Conservation (phyloP, 35 echinoderm and acorn worm genomes). For the Apostichopus parvimensis region DNA sequence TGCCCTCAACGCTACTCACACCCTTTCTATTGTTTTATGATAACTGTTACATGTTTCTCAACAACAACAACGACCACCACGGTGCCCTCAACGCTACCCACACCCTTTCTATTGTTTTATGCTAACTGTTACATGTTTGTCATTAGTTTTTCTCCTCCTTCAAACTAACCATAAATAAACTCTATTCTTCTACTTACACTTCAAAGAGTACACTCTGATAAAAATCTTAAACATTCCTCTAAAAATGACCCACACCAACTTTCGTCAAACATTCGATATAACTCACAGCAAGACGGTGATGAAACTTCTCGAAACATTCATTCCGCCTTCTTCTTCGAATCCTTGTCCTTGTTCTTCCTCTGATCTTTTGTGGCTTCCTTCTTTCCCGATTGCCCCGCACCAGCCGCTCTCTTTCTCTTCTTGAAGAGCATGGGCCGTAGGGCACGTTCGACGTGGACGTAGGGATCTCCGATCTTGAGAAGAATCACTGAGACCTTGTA, state of each 20-base stretch:
- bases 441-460: slow-evolving; percentile 31
- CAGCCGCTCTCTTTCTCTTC: slow-evolving; percentile 2
- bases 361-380: not conserved
- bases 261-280: too few species aligned
- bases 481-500: slow-evolving; percentile 46
- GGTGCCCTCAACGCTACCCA: too few species aligned
- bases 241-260: too few species aligned
- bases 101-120: too few species aligned
- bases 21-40: too few species aligned
- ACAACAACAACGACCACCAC: too few species aligned
- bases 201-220: not conserved
- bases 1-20: too few species aligned
- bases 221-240: not conserved
- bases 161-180: not conserved
- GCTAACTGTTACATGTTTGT: too few species aligned
- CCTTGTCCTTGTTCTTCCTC: not conserved
- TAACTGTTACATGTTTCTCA: too few species aligned
- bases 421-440: slow-evolving; percentile 22
- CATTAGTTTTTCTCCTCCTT: too few species aligned
- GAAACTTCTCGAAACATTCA: not conserved
- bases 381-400: not conserved
- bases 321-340: slow-evolving; percentile 32
- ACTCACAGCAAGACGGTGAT: too few species aligned
- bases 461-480: slow-evolving; percentile 18
- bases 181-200: not conserved